These are phyloP conservation scores for Rhinopomastus cyanomelas DNA, from an alignment of 2,113 vertebrate species.

Conservation along the genomic window DNA sequence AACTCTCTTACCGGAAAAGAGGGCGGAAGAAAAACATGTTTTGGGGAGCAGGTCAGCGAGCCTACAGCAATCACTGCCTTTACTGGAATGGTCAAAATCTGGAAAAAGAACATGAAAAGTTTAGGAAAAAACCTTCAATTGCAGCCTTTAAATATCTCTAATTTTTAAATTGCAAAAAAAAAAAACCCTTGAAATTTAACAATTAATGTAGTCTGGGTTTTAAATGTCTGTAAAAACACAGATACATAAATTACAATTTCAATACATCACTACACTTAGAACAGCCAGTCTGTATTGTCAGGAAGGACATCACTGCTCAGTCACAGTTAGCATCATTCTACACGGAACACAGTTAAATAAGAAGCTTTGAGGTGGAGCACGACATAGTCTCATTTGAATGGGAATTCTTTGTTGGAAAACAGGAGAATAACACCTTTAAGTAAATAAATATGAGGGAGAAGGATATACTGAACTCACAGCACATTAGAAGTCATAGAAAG, in stretches of 20 bases:
- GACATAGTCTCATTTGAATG: not conserved
- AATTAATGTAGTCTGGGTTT: not conserved
- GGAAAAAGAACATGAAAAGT: not conserved
- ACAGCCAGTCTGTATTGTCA: not conserved
- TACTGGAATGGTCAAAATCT: conserved; percentile 93
- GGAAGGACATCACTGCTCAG: not conserved
- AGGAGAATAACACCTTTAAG: not conserved
- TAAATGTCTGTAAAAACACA: too few relatives aligned
- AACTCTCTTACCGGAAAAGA: conserved; percentile 88
- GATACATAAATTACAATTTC: not conserved
- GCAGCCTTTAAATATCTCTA: not conserved
- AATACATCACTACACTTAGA: not conserved
- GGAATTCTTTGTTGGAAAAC: not conserved
- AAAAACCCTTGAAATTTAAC: not conserved
- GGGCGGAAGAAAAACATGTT: conserved; percentile 85
- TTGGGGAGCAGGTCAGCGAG: conserved; percentile 85
- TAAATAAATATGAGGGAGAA: not conserved
- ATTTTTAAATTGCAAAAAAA: not conserved
- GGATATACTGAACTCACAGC: not conserved
- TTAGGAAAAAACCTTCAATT: not conserved
- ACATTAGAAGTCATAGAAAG: not conserved
- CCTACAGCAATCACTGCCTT: conserved; percentile 93
- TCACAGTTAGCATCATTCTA: not conserved
- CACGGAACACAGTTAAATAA: not conserved
- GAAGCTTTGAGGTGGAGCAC: not conserved